These are phyloP conservation scores for Syndactyla subalaris DNA, from an alignment of 2,797 vertebrate species.

Conservation along the genomic window DNA sequence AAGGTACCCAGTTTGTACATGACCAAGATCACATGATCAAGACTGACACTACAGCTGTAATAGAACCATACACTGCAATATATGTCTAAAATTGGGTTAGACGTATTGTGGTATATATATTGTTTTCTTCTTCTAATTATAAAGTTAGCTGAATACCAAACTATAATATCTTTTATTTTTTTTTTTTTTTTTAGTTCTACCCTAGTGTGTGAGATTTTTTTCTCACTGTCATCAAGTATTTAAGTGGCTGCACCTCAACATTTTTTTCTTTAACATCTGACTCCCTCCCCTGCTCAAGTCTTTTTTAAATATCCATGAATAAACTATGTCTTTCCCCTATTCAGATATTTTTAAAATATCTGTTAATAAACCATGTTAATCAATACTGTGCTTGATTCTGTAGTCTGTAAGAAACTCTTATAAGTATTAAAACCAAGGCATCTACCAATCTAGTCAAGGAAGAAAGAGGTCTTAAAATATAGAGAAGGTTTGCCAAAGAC, in stretches of 20 bases:
- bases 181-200: not conserved
- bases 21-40: not conserved
- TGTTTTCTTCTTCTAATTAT: not conserved
- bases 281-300: not conserved
- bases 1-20: not conserved
- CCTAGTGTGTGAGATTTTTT: not conserved
- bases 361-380: not conserved
- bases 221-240: not conserved
- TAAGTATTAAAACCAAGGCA: not conserved
- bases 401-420: not conserved
- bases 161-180: not conserved
- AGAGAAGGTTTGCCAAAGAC: not conserved
- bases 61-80: not conserved
- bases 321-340: not conserved
- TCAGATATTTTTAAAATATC: not conserved
- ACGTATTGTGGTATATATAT: not conserved
- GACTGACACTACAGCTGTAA: not conserved
- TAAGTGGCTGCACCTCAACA: not conserved
- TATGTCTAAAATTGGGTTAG: not conserved
- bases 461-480: not conserved
- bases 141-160: not conserved
- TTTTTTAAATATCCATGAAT: not conserved
- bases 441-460: not conserved
- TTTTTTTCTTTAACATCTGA: not conserved
- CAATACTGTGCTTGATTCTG: not conserved